These are phyloP conservation scores for Melangyna quadrimaculata DNA, from an alignment of 2,888 invertebrate species.

Conservation along the genomic window DNA sequence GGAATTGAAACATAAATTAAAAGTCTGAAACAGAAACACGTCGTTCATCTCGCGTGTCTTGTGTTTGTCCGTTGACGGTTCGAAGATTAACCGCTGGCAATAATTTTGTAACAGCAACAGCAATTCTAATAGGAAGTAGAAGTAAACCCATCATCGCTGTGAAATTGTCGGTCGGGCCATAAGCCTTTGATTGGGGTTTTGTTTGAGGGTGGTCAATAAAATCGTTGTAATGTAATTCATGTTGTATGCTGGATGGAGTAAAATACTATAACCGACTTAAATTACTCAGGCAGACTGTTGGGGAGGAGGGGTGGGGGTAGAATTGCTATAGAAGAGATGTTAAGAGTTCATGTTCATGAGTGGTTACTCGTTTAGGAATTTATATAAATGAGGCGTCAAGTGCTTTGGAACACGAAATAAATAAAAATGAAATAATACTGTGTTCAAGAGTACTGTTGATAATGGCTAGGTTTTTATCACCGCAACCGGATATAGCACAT, in stretches of 20 bases:
- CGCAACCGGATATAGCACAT: slow-evolving; percentile 44
- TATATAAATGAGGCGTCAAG: slow-evolving; percentile 55
- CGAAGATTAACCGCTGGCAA: slow-evolving; percentile 79
- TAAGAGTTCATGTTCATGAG: slow-evolving; percentile 32
- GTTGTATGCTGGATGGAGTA: slow-evolving; percentile 27
- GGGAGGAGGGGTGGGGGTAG: neutral
- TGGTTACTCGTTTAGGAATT: slow-evolving; percentile 44
- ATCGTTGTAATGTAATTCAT: slow-evolving; percentile 65
- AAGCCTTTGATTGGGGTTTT: slow-evolving; percentile 66
- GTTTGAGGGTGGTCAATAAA: slow-evolving; percentile 61
- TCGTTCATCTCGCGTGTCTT: slow-evolving; percentile 69
- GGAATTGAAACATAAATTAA: slow-evolving; percentile 81
- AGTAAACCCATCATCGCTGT: neutral
- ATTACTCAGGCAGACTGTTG: neutral
- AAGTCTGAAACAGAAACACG: slow-evolving; percentile 76
- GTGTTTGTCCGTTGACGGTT: slow-evolving; percentile 70
- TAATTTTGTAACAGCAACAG: slow-evolving; percentile 74
- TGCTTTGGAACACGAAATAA: slow-evolving; percentile 48
- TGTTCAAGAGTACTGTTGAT: neutral
- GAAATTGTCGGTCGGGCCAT: slow-evolving; percentile 43
- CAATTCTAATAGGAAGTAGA: neutral
- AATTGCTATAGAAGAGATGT: neutral
- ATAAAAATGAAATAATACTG: slow-evolving; percentile 31
- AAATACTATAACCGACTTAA: slow-evolving; percentile 39
- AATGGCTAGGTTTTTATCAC: neutral